phyloP scores from a whole-genome alignment of 1,140 invertebrate species.

The Diachasmimorpha longicaudata region DNA sequence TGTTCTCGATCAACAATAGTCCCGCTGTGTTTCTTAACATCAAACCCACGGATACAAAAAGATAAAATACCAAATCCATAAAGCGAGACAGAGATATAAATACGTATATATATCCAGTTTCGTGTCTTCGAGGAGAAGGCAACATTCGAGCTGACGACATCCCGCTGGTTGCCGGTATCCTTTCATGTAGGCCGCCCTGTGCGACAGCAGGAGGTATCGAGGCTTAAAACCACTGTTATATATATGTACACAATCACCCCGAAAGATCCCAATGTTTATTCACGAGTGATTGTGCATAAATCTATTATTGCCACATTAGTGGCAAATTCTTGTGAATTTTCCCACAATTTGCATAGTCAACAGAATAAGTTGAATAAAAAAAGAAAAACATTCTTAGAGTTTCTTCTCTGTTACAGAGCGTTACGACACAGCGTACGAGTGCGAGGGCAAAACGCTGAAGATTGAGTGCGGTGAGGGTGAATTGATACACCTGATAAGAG shows the following conservation, averaged over 20 bases:
- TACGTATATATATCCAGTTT: conserved; percentile 14
- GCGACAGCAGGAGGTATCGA: conserved; percentile 54
- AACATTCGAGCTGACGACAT: conserved; percentile 46
- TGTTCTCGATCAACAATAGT: conserved; percentile 30
- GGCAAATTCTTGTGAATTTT: conserved; percentile 17
- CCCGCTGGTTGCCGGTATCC: conserved; percentile 55
- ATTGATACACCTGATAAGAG: conserved; percentile 89
- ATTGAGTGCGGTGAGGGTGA: conserved; percentile 87
- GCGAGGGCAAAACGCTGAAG: conserved; percentile 87
- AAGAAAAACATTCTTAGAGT: not conserved
- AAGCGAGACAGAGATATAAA: not conserved
- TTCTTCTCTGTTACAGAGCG: conserved; percentile 66
- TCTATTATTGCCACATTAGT: conserved; percentile 33
- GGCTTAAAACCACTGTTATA: conserved; percentile 47
- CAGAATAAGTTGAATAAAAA: not conserved
- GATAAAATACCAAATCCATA: not conserved
- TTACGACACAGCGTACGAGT: conserved; percentile 92
- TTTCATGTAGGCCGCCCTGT: conserved; percentile 56
- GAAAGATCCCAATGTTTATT: conserved; percentile 1
- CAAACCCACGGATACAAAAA: not conserved
- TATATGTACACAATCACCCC: conserved; percentile 1
- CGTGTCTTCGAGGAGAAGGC: conserved; percentile 13
- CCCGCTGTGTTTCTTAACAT: conserved; percentile 30
- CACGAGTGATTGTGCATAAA: not conserved
- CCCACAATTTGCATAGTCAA: conserved; percentile 13